Evolutionary conservation across 2,888 invertebrate species (phyloP).

Genomic region (Zaprionus obscuricornis): DNA sequence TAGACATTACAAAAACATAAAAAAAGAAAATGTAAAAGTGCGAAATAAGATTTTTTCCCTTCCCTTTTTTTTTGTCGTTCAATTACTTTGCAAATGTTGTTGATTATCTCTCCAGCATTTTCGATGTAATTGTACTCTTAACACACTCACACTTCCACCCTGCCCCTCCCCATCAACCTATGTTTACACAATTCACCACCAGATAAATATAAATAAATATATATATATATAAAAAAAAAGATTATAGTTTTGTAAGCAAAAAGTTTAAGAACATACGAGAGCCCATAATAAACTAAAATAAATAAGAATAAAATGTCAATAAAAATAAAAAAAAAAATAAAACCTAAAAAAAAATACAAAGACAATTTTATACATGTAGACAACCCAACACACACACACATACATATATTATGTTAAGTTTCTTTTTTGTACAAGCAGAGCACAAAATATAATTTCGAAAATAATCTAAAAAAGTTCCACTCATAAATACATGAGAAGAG

Average conservation of each 20-base stretch:
- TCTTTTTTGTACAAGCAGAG: conserved; percentile 58
- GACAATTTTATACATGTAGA: conserved; percentile 9
- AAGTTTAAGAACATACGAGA: conserved; percentile 41
- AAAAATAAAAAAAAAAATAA: conserved; percentile 27
- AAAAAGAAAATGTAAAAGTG: no score
- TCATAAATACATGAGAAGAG: conserved; percentile 26
- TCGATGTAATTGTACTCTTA: conserved; percentile 45
- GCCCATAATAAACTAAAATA: conserved; percentile 49
- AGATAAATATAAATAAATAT: conserved; percentile 25
- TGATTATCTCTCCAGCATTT: conserved; percentile 62
- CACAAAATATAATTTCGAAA: conserved; percentile 45
- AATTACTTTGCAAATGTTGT: conserved; percentile 64
- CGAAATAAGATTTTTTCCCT: not conserved
- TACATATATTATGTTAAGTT: conserved; percentile 49
- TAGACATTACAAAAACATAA: conserved; percentile 58
- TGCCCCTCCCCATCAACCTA: conserved; percentile 4
- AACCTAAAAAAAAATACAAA: conserved; percentile 9
- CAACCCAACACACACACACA: conserved; percentile 17
- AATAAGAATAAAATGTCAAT: conserved; percentile 36
- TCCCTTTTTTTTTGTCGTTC: conserved; percentile 24
- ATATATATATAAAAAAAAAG: conserved; percentile 25
- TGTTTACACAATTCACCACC: no score
- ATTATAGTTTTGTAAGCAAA: conserved; percentile 52
- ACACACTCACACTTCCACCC: not conserved
- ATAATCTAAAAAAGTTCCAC: conserved; percentile 16